Evolutionary conservation across 2,888 invertebrate genomes (phyloP).

Genomic region (Lepidocyrtoides sp.): DNA sequence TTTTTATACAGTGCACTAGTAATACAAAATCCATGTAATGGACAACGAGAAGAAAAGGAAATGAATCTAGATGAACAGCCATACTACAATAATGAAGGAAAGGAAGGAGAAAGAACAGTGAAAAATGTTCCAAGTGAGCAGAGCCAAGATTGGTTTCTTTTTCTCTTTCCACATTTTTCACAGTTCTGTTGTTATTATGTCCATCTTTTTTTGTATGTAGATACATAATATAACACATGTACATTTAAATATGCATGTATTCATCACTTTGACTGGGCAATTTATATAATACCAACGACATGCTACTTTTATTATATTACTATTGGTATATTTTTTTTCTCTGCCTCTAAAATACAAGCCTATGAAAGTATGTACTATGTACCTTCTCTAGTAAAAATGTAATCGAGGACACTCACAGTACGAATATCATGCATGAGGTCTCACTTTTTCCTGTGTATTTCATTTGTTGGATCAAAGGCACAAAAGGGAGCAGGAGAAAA

Average conservation of each 20-base stretch:
- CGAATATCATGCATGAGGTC: conserved; percentile 47
- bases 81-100: conserved; percentile 61
- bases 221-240: too few species aligned
- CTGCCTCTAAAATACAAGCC: too few species aligned
- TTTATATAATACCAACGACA: not conserved
- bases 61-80: conserved; percentile 69
- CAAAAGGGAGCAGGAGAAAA: conserved; percentile 10
- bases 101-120: conserved; percentile 63
- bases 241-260: conserved; percentile 40
- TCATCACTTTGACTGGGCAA: not conserved
- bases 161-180: conserved; percentile 39
- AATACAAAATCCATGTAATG: not conserved
- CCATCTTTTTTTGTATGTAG: conserved; percentile 7
- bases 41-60: conserved; percentile 65
- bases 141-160: conserved; percentile 68
- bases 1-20: not conserved
- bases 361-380: too few species aligned
- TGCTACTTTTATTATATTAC: not conserved
- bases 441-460: conserved; percentile 28
- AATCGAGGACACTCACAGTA: conserved; percentile 4
- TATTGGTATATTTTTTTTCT: not conserved
- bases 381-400: too few species aligned
- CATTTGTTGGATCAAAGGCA: conserved; percentile 65
- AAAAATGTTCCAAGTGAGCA: conserved; percentile 74
- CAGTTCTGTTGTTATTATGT: conserved; percentile 30